Evolutionary conservation across 2,113 vertebrate genomes (phyloP).

Genomic region (Lasiurus cinereus): DNA sequence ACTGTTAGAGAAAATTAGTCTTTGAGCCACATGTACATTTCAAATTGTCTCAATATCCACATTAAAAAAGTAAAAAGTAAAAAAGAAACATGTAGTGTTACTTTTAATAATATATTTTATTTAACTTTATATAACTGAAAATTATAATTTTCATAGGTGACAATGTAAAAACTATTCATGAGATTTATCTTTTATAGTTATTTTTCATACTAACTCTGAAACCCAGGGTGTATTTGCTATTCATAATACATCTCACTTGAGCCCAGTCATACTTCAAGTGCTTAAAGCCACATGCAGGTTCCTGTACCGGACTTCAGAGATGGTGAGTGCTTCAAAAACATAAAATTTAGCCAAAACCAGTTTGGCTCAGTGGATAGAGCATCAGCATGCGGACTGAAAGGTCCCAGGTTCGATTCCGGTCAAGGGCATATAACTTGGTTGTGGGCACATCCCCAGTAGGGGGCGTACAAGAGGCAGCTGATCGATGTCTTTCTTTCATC

Average conservation of each 20-base stretch:
- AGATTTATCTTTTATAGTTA: background rate
- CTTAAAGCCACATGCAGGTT: accelerated
- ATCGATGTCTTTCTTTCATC: too few species aligned
- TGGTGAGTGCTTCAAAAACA: background rate
- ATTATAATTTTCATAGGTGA: background rate
- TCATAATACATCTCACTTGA: background rate
- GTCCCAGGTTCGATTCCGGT: too few species aligned
- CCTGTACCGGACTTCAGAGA: background rate
- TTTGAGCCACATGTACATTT: background rate
- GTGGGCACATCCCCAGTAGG: too few species aligned
- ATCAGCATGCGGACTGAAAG: too few species aligned
- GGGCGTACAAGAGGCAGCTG: too few species aligned
- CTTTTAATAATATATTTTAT: conserved; percentile 43
- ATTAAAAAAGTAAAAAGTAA: conserved; percentile 39
- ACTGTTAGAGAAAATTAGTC: background rate
- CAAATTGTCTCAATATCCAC: background rate
- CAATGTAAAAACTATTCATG: background rate
- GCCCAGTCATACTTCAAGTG: background rate
- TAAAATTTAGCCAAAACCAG: background rate
- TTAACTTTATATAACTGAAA: conserved; percentile 33
- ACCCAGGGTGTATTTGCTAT: background rate
- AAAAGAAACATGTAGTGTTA: background rate
- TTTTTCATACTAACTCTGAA: background rate
- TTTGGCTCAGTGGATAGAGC: too few species aligned
- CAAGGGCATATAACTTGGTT: too few species aligned